Base-by-base conservation (phyloP, 2,888 invertebrate species). In the Ametastegia equiseti region DNA sequence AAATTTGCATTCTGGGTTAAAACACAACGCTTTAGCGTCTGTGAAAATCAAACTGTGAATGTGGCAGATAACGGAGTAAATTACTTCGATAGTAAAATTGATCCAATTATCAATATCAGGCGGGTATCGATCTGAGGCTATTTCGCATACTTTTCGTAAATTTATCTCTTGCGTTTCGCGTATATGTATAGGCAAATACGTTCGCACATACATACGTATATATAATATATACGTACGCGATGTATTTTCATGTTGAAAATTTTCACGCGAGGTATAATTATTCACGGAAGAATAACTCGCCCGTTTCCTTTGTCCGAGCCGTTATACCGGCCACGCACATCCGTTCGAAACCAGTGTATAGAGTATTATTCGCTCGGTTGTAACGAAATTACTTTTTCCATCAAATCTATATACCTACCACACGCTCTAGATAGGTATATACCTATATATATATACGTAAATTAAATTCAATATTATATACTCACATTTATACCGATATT, bases 261-360 rank as follows among this genome's bases (percentile, higher is more conserved):
- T 67, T 67, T 67, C 65, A 67, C 65, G 65, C 65, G 39, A 67
- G 65, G 65, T 67, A 39, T 71, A 36, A 71, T 71, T 71, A 71
- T 71, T 71, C 45, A 71, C 71, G 71, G 71, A 71, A 71, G 71
- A 71, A 71, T 47, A 71, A 45, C 47, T 30, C 27, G n/a, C 71
- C 45, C 13, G 45, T 47, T 45, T 71, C 71, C 71, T 45, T 45
- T 71, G 71, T 71, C 71, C 45, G 71, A 71, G 47, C 71, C 15
- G 47, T 71, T 71, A 36, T 27, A 45, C 65, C 39, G 71, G 69
- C 60, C 69, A 71, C 69, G 69, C 69, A 71, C 69, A 71, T 71
- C 69, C 69, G 69, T 27, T 67, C 11, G 19, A 67, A 67, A 67
- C n/a, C 65, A 67, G 36, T 67, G 23, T 67, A 67, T 39, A 67